Evolutionary conservation across 2,113 vertebrate genomes (phyloP).

Genomic region (Zosterops pallidus): DNA sequence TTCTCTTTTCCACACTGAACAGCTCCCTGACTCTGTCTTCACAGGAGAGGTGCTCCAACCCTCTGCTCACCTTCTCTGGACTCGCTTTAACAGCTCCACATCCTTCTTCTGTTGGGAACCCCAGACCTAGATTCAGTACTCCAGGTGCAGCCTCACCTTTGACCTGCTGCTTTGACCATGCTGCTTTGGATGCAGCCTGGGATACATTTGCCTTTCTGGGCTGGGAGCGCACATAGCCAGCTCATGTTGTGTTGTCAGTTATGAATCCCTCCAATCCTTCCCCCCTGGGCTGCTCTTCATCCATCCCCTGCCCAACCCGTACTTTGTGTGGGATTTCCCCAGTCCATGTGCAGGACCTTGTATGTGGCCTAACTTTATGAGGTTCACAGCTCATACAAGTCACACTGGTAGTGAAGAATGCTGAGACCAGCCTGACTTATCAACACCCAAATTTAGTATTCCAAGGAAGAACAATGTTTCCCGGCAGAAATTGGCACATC

Average conservation of each 20-base stretch:
- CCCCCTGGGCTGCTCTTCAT: not conserved
- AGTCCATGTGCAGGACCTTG: not conserved
- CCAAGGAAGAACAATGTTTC: not conserved
- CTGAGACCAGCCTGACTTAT: not conserved
- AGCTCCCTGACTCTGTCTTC: not conserved
- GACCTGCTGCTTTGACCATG: not conserved
- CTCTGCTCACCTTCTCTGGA: not conserved
- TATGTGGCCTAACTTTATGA: not conserved
- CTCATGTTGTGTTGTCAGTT: not conserved
- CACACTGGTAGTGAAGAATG: not conserved
- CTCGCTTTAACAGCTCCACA: not conserved
- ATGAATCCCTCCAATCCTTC: not conserved
- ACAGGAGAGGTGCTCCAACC: not conserved
- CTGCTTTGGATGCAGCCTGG: not conserved
- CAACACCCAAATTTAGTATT: not conserved
- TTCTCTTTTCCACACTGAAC: not conserved
- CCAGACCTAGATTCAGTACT: not conserved
- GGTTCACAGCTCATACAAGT: not conserved
- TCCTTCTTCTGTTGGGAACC: not conserved
- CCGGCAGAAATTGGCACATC: not conserved
- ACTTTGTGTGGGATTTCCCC: not conserved
- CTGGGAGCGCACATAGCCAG: fast-evolving
- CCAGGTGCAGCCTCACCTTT: not conserved
- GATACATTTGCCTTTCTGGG: not conserved
- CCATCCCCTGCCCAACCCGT: not conserved